Conservation (phyloP, 2,888 invertebrate species). For the Eilema griseolum region DNA sequence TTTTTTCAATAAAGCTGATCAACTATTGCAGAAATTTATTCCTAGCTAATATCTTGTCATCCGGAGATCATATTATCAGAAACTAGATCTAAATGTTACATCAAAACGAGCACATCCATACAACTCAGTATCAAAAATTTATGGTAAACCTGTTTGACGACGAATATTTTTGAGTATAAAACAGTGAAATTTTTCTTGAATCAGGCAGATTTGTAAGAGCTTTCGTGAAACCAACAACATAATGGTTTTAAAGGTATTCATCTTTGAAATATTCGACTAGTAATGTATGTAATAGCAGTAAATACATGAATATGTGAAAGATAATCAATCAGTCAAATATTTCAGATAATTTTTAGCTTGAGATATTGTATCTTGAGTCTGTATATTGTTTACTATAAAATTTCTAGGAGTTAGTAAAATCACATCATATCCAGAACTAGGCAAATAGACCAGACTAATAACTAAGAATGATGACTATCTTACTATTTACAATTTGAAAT, state of each 20-base stretch:
- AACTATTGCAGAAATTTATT: slow-evolving; percentile 20
- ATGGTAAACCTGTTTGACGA: slow-evolving; percentile 60
- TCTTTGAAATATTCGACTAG: slow-evolving; percentile 8
- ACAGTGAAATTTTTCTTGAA: slow-evolving; percentile 52
- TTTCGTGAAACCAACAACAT: slow-evolving; percentile 57
- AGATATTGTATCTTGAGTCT: neutral
- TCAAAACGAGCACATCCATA: slow-evolving; percentile 52
- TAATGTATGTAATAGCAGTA: too few relatives aligned
- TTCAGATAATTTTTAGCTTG: neutral
- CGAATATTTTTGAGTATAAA: slow-evolving; percentile 65
- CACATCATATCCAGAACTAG: neutral
- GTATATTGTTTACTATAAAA: neutral
- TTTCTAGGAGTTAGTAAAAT: neutral
- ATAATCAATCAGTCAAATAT: neutral
- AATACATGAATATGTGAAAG: neutral
- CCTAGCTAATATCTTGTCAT: slow-evolving; percentile 20
- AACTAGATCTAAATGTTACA: slow-evolving; percentile 55
- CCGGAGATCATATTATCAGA: slow-evolving; percentile 51
- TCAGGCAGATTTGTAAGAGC: slow-evolving; percentile 58
- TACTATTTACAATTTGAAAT: neutral
- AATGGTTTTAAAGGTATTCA: slow-evolving; percentile 58
- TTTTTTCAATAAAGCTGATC: slow-evolving; percentile 46
- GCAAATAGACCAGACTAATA: neutral
- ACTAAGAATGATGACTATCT: neutral
- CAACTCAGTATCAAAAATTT: slow-evolving; percentile 47